Conservation (phyloP, 1,140 invertebrate species). For the Calosoma granatense region DNA sequence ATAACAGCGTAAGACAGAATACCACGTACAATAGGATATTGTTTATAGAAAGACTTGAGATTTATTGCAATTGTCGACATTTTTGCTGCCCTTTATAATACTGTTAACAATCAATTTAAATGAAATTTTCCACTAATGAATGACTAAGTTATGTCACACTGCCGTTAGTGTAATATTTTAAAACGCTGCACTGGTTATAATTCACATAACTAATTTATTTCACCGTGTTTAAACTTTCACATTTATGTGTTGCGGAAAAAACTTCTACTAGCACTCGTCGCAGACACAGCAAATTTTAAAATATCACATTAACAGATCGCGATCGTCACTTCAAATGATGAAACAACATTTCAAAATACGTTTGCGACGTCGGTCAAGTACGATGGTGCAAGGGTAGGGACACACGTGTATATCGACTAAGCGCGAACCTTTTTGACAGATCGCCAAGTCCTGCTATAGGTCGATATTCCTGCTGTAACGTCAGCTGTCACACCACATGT, state of each 20-base stretch:
- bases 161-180: too few relatives aligned
- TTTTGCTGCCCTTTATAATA: too few relatives aligned
- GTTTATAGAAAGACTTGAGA: constrained; percentile 26
- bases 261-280: too few relatives aligned
- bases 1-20: constrained; percentile 62
- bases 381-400: background rate
- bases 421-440: background rate
- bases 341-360: background rate
- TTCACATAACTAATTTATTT: too few relatives aligned
- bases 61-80: constrained; percentile 10
- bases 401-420: too few relatives aligned
- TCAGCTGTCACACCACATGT: too few relatives aligned
- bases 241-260: too few relatives aligned
- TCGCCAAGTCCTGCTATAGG: background rate
- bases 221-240: too few relatives aligned
- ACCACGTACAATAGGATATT: constrained; percentile 49
- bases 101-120: background rate
- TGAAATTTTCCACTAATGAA: background rate
- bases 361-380: background rate
- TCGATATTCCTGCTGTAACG: background rate
- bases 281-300: too few relatives aligned
- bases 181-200: too few relatives aligned
- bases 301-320: background rate
- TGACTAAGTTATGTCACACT: background rate
- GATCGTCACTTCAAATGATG: background rate